Evolutionary conservation across 1,140 invertebrate species (phyloP).

Genomic region (Aphis gossypii): DNA sequence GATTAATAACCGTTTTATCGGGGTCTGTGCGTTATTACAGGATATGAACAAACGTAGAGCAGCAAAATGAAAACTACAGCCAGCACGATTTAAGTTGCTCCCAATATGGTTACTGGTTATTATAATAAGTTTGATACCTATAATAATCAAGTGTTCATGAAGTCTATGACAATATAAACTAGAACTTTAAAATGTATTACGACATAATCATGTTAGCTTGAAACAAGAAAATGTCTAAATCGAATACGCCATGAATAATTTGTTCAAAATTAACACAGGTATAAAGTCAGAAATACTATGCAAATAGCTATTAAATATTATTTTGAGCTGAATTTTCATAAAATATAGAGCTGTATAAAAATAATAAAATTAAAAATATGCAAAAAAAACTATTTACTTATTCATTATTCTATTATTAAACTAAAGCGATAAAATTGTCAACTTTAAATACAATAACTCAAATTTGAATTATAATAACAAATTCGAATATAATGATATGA

Average conservation of each 20-base stretch:
- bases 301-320: not conserved
- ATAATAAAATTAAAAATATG: no score
- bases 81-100: not conserved
- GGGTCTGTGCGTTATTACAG: not conserved
- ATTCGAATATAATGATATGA: not conserved
- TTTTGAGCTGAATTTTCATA: not conserved
- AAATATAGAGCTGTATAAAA: not conserved
- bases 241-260: not conserved
- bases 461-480: not conserved
- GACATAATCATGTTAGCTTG: not conserved
- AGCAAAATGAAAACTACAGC: not conserved
- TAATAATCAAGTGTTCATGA: no score
- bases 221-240: not conserved
- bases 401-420: no score
- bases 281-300: not conserved
- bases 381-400: no score
- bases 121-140: not conserved
- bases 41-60: not conserved
- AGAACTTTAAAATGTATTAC: not conserved
- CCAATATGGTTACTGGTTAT: not conserved
- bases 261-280: not conserved
- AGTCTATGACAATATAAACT: no score
- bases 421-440: not conserved
- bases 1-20: conserved; percentile 34
- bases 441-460: not conserved